Evolutionary conservation across 2,888 invertebrate genomes (phyloP).

Genomic region (Cantharis nigra): DNA sequence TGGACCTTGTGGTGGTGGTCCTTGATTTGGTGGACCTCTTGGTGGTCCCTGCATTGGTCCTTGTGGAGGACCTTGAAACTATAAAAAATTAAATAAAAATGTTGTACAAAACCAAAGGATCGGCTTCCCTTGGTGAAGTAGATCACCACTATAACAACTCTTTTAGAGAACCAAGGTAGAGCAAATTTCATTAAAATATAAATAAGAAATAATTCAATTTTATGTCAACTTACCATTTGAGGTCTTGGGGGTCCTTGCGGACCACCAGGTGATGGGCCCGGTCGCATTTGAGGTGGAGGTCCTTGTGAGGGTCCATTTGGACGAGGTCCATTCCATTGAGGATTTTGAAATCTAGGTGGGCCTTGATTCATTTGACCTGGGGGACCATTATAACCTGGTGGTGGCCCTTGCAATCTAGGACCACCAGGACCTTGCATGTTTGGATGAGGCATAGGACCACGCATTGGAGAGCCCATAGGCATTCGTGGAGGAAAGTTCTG

Average conservation of each 20-base stretch:
- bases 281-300: conserved; percentile 58
- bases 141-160: too few species aligned
- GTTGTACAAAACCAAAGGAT: not conserved
- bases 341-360: conserved; percentile 66
- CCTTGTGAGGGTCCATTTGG: conserved; percentile 59
- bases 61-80: conserved; percentile 63
- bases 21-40: conserved; percentile 65
- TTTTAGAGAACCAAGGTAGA: too few species aligned
- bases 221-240: conserved; percentile 59
- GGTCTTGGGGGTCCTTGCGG: conserved; percentile 64
- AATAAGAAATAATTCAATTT: too few species aligned
- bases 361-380: conserved; percentile 60
- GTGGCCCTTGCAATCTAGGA: conserved; percentile 63
- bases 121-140: too few species aligned
- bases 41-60: conserved; percentile 59
- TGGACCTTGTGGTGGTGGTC: conserved; percentile 62
- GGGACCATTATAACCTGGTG: conserved; percentile 63
- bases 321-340: conserved; percentile 63
- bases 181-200: too few species aligned
- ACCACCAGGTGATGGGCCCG: conserved; percentile 61
- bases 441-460: conserved; percentile 55
- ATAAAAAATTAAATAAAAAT: conserved; percentile 31
- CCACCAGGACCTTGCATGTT: conserved; percentile 61
- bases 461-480: conserved; percentile 56
- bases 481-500: conserved; percentile 61